These are phyloP conservation scores for Syrphus vitripennis DNA, from an alignment of 2,888 invertebrate species.

Conservation along the genomic window DNA sequence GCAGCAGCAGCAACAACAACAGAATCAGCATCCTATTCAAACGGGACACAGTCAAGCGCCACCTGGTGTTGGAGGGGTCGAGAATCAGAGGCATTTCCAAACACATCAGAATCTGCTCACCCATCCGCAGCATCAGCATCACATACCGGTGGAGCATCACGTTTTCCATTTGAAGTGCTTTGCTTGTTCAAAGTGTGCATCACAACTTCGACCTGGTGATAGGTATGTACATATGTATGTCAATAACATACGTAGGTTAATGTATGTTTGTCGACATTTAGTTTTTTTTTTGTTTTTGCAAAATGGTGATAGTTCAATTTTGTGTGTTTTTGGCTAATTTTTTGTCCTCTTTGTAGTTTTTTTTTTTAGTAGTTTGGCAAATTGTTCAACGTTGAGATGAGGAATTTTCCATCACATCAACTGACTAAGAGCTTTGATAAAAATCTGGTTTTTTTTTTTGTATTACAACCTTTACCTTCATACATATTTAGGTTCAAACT, in stretches of 20 bases:
- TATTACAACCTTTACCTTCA: too few relatives aligned
- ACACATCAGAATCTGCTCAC: slow-evolving; percentile 71
- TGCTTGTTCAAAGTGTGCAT: slow-evolving; percentile 94
- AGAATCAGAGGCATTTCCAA: slow-evolving; percentile 73
- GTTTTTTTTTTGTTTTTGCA: slow-evolving; percentile 19
- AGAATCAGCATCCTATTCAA: slow-evolving; percentile 73
- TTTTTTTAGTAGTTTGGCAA: background rate
- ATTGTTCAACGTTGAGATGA: slow-evolving; percentile 19
- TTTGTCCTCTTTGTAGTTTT: background rate
- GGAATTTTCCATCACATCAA: slow-evolving; percentile 2
- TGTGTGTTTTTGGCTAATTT: slow-evolving; percentile 37
- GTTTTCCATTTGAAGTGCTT: slow-evolving; percentile 98
- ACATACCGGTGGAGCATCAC: slow-evolving; percentile 82
- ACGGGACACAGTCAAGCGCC: slow-evolving; percentile 70
- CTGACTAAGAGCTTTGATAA: background rate
- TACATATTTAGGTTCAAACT: too few relatives aligned
- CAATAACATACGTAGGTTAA: background rate
- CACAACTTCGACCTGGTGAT: slow-evolving; percentile 93
- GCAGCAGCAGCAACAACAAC: slow-evolving; percentile 77
- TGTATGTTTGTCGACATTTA: background rate
- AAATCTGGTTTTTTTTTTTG: slow-evolving; percentile 4
- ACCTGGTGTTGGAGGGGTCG: slow-evolving; percentile 67
- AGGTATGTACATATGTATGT: slow-evolving; percentile 82
- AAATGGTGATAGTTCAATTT: slow-evolving; percentile 68
- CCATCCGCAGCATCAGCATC: slow-evolving; percentile 65